A percentile compares a stretch with the other conserved stretches of the same genome.
phyloP scores from a whole-genome alignment of 1,140 invertebrate species.

The Amyelois transitella region DNA sequence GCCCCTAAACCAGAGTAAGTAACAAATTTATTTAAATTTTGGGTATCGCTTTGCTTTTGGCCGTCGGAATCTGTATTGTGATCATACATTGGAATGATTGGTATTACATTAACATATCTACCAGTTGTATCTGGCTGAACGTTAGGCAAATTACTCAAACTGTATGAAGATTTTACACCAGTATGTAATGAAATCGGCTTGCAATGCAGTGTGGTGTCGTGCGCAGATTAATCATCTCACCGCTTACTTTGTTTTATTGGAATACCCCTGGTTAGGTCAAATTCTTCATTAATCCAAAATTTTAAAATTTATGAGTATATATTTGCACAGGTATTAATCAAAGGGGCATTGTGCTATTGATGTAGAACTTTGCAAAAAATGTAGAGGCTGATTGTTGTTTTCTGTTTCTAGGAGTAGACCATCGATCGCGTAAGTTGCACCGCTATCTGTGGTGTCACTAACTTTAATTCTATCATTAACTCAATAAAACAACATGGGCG shows the following conservation, averaged over 20 bases:
- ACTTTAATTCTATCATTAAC: conserved; percentile 64
- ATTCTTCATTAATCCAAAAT: neutral
- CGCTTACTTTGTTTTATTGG: conserved; percentile 38
- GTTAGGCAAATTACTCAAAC: conserved; percentile 12
- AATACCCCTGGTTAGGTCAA: neutral
- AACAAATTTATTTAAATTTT: conserved; percentile 17
- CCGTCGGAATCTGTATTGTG: conserved; percentile 29
- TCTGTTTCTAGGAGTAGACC: conserved; percentile 77
- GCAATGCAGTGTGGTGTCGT: conserved; percentile 47
- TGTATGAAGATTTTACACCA: conserved; percentile 13
- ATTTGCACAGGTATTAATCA: too few species aligned
- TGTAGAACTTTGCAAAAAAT: conserved; percentile 42
- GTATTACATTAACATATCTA: conserved; percentile 38
- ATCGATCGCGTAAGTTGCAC: conserved; percentile 75
- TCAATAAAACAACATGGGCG: conserved; percentile 46
- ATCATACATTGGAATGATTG: conserved; percentile 44
- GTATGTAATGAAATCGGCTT: conserved; percentile 22
- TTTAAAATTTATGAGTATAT: too few species aligned
- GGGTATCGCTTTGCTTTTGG: conserved; percentile 58
- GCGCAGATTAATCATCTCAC: conserved; percentile 59
- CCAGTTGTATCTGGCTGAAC: conserved; percentile 24
- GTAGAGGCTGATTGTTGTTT: conserved; percentile 72
- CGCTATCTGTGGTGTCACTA: conserved; percentile 73
- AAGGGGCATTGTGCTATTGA: conserved; percentile 20
- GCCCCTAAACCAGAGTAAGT: conserved; percentile 74